These are phyloP conservation scores for Drosophila sordidapex DNA, from an alignment of 2,888 invertebrate species.

Conservation along the genomic window DNA sequence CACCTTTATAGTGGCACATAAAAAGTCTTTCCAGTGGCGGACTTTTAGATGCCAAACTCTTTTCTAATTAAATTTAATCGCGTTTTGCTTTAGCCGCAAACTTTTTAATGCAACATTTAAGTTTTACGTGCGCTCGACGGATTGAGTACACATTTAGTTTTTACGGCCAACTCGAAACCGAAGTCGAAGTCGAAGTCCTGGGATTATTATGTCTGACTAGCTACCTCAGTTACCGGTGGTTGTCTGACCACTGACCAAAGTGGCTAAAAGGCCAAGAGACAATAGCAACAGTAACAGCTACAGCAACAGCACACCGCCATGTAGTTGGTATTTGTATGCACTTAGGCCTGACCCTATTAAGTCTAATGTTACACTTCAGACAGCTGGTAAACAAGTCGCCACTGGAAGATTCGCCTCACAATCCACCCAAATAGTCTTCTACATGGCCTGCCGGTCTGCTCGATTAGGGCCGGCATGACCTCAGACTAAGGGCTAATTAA, in stretches of 20 bases:
- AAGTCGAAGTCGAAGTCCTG: conserved; percentile 10
- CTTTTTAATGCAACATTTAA: conserved; percentile 74
- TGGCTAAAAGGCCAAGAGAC: conserved; percentile 9
- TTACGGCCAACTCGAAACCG: conserved; percentile 47
- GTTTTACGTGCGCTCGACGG: conserved; percentile 59
- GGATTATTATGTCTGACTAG: conserved; percentile 21
- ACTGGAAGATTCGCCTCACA: conserved; percentile 20
- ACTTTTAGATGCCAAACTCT: conserved; percentile 60
- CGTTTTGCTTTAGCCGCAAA: conserved; percentile 56
- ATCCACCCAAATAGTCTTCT: conserved; percentile 31
- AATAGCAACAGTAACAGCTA: neutral
- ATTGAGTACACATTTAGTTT: conserved; percentile 68
- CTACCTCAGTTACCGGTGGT: conserved; percentile 1
- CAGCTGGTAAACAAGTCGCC: conserved; percentile 47
- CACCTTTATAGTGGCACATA: conserved; percentile 63
- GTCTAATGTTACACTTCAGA: conserved; percentile 36
- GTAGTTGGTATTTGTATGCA: conserved; percentile 56
- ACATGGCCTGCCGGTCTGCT: conserved; percentile 28
- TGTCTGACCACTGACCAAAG: conserved; percentile 9
- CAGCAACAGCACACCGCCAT: conserved; percentile 4
- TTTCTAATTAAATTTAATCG: conserved; percentile 75
- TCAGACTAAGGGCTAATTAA: conserved; percentile 59
- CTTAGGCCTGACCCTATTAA: conserved; percentile 65
- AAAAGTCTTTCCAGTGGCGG: conserved; percentile 46
- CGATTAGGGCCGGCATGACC: conserved; percentile 35